Evolutionary conservation across 2,888 invertebrate species (phyloP), one percentile per base, ranked within the genome.

Genomic region (Drosophila sordidula): DNA sequence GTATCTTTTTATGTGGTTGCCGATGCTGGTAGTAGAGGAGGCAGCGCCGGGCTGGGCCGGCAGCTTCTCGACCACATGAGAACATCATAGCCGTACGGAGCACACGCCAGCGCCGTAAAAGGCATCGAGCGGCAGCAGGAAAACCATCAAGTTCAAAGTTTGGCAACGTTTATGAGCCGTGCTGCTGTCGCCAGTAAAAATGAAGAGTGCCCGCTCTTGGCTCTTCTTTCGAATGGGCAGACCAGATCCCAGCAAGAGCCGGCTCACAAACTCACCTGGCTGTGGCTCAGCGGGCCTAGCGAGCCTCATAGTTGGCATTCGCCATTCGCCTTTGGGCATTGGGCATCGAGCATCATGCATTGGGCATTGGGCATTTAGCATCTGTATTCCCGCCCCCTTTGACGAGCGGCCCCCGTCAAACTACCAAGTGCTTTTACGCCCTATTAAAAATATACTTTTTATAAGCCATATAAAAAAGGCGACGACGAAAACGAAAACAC

Each of bases 91-190:
- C 41, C 14, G 32, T 26, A 32, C 45, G 56, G 69, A 67, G 76
- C 72, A 83, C 83, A 86, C 79, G 81, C 75, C 75, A 76, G 47
- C 44, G 83, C 82, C 88, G 88, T 86, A 87, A 86, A 85, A 81
- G 64, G 51, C 61, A 70, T 66, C 63, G 66, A 70, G 61, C 61
- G 44, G 32, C 25, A 50, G 39, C 72, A 63, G 74, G 51, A 77
- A 82, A 86, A 74, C 80, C 89, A 89, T 89, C 89, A 89, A 89
- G 89, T 87, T 89, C 89, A 89, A 89, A 89, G 89, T 89, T 89
- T 89, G 87, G 87, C 86, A 87, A 80, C 87, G 75, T 89, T 89
- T 89, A 89, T 89, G 87, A 82, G 79, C 84, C 72, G 67, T 73
- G 64, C 80, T 74, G 81, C 72, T 77, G 77, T 66, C 56, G 78